Percentiles rank a stretch among this genome's conserved stretches.
phyloP scores from a whole-genome alignment of 2,888 invertebrate genomes.

The Altica lythri region DNA sequence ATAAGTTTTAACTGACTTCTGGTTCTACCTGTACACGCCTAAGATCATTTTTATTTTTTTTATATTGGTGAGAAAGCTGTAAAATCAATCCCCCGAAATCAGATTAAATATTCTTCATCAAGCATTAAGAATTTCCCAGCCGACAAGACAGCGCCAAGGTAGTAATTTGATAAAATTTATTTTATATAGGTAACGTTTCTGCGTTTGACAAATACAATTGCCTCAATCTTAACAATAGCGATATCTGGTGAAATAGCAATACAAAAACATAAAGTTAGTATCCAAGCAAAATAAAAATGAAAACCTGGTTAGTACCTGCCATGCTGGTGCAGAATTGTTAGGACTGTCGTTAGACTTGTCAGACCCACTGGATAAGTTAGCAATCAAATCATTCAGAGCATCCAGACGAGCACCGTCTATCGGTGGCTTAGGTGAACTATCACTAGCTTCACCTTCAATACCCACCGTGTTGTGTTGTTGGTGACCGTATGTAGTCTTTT shows the following conservation, averaged over 20 bases:
- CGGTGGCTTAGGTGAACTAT: constrained; percentile 32
- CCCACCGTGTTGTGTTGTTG: constrained; percentile 52
- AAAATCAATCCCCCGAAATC: too few species aligned
- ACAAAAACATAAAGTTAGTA: neutral
- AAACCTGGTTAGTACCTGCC: constrained; percentile 56
- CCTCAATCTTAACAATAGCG: too few species aligned
- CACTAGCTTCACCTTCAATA: constrained; percentile 49
- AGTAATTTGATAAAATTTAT: too few species aligned
- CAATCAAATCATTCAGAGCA: constrained; percentile 57
- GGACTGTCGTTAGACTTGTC: constrained; percentile 56
- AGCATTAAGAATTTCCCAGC: too few species aligned
- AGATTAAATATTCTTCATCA: too few species aligned
- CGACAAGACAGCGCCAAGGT: too few species aligned
- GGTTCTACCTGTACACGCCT: too few species aligned
- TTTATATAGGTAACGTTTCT: too few species aligned
- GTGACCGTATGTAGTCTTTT: constrained; percentile 32
- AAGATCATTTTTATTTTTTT: too few species aligned
- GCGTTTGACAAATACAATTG: too few species aligned
- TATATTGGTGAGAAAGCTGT: too few species aligned
- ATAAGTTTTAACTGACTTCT: too few species aligned
- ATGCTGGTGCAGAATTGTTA: constrained; percentile 54
- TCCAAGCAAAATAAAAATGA: constrained; percentile 4
- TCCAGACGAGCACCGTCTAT: constrained; percentile 48
- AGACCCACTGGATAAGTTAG: constrained; percentile 57
- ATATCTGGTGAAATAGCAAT: constrained; percentile 4